phyloP scores from a whole-genome alignment of 2,797 vertebrate species.

The Huso huso region DNA sequence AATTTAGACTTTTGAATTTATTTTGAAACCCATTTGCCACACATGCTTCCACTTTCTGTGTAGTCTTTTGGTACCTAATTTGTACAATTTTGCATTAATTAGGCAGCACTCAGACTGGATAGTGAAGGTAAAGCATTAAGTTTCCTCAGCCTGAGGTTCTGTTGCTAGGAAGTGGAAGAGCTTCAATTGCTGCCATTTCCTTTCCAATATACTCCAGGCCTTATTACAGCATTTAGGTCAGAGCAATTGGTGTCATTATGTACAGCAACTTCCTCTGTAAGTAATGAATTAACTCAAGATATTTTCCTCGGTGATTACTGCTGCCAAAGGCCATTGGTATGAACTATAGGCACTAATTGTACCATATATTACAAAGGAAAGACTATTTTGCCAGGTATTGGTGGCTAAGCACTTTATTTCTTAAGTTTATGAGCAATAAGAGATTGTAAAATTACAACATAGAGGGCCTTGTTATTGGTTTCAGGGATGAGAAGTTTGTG shows the following conservation, averaged over 20 bases:
- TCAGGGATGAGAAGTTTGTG: too few species aligned
- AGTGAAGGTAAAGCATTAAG: slow-evolving; percentile 58
- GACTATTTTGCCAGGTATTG: not conserved
- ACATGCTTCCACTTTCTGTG: slow-evolving; percentile 67
- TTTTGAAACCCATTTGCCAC: slow-evolving; percentile 46
- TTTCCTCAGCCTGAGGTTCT: slow-evolving; percentile 53
- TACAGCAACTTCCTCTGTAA: slow-evolving; percentile 85
- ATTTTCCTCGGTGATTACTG: slow-evolving; percentile 82
- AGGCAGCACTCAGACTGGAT: slow-evolving; percentile 50
- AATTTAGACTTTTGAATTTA: slow-evolving; percentile 39
- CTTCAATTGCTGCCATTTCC: slow-evolving; percentile 85
- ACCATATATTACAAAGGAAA: slow-evolving; percentile 17
- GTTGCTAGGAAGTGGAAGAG: slow-evolving; percentile 80
- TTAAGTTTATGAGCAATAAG: slow-evolving; percentile 36
- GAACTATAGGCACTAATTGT: slow-evolving; percentile 58
- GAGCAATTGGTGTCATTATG: slow-evolving; percentile 95
- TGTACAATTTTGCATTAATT: slow-evolving; percentile 61
- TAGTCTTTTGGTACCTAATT: slow-evolving; percentile 45
- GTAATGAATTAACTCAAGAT: slow-evolving; percentile 88
- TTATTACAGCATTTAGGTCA: slow-evolving; percentile 87
- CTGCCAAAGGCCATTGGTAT: slow-evolving; percentile 81
- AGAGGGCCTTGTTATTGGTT: too few species aligned
- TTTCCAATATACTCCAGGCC: slow-evolving; percentile 71
- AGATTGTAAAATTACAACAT: too few species aligned
- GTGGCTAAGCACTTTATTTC: slow-evolving; percentile 42